A percentile compares a stretch with the other conserved stretches of the same genome.
These are phyloP conservation scores for Heliothis peltigera DNA, from an alignment of 2,888 invertebrate species.

Conservation along the genomic window DNA sequence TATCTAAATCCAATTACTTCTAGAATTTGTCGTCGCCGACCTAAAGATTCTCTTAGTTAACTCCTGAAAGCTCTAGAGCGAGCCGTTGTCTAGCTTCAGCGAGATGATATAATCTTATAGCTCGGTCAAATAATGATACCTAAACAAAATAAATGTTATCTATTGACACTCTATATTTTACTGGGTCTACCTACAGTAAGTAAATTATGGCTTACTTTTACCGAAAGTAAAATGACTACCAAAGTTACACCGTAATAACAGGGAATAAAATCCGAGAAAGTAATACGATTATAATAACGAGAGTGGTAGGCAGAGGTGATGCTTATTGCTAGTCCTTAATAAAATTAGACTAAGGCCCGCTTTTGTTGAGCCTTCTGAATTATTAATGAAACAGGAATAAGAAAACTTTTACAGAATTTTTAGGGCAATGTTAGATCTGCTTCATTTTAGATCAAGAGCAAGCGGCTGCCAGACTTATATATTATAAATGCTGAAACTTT, in stretches of 20 bases:
- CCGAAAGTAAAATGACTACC: conserved; percentile 7
- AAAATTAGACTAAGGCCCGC: conserved; percentile 48
- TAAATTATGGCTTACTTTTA: conserved; percentile 5
- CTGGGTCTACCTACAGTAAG: background rate
- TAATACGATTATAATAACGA: conserved; percentile 45
- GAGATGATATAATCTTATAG: conserved; percentile 26
- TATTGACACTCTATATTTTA: conserved; percentile 11
- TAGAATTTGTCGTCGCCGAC: conserved; percentile 11
- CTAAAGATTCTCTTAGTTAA: conserved; percentile 15
- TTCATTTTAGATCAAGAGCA: too few relatives aligned
- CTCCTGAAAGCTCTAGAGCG: background rate
- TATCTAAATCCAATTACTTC: conserved; percentile 30
- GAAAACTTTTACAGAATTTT: conserved; percentile 54
- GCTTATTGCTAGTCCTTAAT: conserved; percentile 46
- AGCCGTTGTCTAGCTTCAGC: conserved; percentile 16
- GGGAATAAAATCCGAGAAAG: conserved; percentile 33
- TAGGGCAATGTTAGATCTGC: conserved; percentile 47
- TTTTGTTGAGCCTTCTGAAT: conserved; percentile 52
- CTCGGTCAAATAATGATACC: conserved; percentile 9
- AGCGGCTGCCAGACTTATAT: too few relatives aligned
- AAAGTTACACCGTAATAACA: conserved; percentile 36
- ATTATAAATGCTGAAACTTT: too few relatives aligned
- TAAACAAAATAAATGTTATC: conserved; percentile 10
- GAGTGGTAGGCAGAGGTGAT: conserved; percentile 41
- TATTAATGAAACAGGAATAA: conserved; percentile 57